These are phyloP conservation scores for Speoplatyrhinus poulsoni DNA, from an alignment of 2,113 vertebrate species.

Conservation along the genomic window DNA sequence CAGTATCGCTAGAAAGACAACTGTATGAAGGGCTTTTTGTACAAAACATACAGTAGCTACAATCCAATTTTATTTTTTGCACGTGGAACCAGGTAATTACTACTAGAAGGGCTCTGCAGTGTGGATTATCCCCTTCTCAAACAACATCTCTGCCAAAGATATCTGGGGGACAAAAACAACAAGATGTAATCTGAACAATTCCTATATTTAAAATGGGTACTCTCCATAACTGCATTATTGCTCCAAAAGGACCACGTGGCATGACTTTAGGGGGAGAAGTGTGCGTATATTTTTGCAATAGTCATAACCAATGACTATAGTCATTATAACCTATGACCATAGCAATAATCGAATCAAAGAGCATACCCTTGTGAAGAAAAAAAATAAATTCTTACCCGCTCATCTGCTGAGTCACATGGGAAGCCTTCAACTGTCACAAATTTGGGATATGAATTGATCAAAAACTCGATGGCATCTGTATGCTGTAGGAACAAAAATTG, in stretches of 20 bases:
- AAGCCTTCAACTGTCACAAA: constrained; percentile 81
- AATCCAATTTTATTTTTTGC: constrained; percentile 24
- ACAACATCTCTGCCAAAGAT: constrained; percentile 73
- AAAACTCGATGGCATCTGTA: constrained; percentile 86
- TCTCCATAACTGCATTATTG: too few species aligned
- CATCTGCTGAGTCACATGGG: constrained; percentile 82
- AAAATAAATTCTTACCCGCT: constrained; percentile 71
- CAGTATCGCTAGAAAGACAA: constrained; percentile 1
- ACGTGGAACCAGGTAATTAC: constrained; percentile 8
- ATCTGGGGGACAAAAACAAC: constrained; percentile 53
- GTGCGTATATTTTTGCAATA: not conserved
- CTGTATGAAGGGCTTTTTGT: not conserved
- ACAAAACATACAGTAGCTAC: constrained; percentile 3
- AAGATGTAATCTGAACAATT: not conserved
- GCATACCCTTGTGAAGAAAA: not conserved
- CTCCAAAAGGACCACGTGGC: not conserved
- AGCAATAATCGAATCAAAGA: not conserved
- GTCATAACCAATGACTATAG: not conserved
- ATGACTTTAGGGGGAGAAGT: not conserved
- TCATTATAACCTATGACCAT: not conserved
- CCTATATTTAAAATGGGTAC: too few species aligned
- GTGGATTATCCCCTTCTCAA: constrained; percentile 75
- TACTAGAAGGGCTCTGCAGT: constrained; percentile 53
- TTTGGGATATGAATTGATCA: constrained; percentile 90
- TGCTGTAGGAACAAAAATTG: constrained; percentile 63